Conservation (phyloP, 53 echinoderm and acorn worm species). For the Paelopatides confundens region DNA sequence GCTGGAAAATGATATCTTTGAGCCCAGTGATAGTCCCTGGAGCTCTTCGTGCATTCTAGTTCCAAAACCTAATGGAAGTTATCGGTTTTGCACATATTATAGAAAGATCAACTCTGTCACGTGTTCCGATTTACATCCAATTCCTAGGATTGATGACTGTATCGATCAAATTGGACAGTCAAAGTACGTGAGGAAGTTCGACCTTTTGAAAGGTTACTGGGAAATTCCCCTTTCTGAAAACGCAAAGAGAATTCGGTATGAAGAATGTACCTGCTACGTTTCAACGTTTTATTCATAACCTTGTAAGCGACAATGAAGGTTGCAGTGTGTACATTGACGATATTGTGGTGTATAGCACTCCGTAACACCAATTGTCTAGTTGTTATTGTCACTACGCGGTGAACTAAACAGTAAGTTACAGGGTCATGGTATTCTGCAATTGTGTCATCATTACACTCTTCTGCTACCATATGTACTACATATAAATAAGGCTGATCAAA, state of each 20-base stretch:
- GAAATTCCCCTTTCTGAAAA: slow-evolving; percentile 58
- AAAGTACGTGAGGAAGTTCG: slow-evolving; percentile 65
- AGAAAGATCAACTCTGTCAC: slow-evolving; percentile 67
- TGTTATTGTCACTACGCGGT: too few relatives aligned
- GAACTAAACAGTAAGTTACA: too few relatives aligned
- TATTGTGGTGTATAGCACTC: slow-evolving; percentile 47
- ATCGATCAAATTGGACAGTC: slow-evolving; percentile 66
- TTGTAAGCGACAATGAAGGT: neutral
- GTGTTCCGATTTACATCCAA: slow-evolving; percentile 62
- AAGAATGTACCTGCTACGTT: slow-evolving; percentile 56
- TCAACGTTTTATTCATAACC: slow-evolving; percentile 50
- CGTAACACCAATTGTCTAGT: too few relatives aligned
- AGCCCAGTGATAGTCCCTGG: slow-evolving; percentile 64
- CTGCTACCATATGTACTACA: too few relatives aligned
- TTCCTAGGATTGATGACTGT: slow-evolving; percentile 60
- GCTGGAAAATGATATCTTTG: slow-evolving; percentile 60
- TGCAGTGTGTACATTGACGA: slow-evolving; percentile 67
- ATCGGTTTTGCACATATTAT: slow-evolving; percentile 65
- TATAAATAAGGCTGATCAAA: too few relatives aligned
- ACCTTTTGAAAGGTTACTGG: slow-evolving; percentile 76
- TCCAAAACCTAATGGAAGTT: slow-evolving; percentile 50
- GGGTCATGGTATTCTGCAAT: too few relatives aligned
- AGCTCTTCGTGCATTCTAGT: slow-evolving; percentile 60
- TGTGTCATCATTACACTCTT: too few relatives aligned
- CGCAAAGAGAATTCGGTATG: slow-evolving; percentile 58